These are phyloP conservation scores for Dasypus novemcinctus DNA, from an alignment of 2,113 vertebrate species.

Conservation along the genomic window DNA sequence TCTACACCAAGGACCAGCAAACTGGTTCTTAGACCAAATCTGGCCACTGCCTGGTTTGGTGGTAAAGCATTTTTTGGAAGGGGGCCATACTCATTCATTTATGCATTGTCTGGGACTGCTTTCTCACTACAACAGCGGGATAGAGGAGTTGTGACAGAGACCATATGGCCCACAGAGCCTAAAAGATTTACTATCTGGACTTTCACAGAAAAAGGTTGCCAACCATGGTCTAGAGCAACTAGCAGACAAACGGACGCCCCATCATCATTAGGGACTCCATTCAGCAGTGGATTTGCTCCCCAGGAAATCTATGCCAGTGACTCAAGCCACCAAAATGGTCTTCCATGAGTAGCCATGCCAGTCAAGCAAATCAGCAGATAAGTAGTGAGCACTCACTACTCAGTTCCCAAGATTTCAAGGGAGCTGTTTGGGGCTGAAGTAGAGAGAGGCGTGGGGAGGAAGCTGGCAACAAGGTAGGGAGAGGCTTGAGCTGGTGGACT, in stretches of 20 bases:
- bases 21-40: background rate
- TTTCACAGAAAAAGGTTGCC: constrained; percentile 19
- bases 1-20: background rate
- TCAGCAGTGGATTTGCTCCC: background rate
- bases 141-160: constrained; percentile 35
- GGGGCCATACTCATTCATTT: background rate
- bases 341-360: background rate
- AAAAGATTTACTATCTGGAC: background rate
- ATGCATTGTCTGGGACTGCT: background rate
- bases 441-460: rapidly evolving
- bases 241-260: background rate
- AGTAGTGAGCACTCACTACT: background rate
- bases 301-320: background rate
- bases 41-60: background rate
- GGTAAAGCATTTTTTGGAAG: background rate
- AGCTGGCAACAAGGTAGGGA: background rate
- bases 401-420: background rate
- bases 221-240: background rate
- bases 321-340: background rate
- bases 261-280: background rate
- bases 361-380: background rate
- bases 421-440: background rate
- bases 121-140: background rate
- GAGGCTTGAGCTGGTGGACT: background rate
- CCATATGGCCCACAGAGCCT: constrained; percentile 39